Conservation (phyloP, 2,113 vertebrate species). For the Cyprinodon brontotheroides region DNA sequence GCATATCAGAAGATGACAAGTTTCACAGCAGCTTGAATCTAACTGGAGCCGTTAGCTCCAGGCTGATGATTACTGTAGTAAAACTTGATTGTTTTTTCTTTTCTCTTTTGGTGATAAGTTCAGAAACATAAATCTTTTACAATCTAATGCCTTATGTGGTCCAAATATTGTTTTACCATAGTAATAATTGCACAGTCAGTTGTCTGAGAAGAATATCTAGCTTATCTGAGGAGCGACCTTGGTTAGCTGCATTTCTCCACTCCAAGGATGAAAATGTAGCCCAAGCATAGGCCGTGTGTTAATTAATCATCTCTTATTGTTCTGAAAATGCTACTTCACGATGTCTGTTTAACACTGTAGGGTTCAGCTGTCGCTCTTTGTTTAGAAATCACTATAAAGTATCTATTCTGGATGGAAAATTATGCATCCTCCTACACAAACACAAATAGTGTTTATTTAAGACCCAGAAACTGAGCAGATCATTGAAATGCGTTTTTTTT, state of each 20-base stretch:
- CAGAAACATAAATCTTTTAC: constrained; percentile 33
- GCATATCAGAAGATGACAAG: constrained; percentile 9
- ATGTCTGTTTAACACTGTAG: constrained; percentile 61
- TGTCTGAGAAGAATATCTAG: constrained; percentile 43
- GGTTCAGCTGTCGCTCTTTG: constrained; percentile 24
- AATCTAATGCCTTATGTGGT: constrained; percentile 50
- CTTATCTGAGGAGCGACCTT: constrained; percentile 39
- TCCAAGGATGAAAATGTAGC: constrained; percentile 56
- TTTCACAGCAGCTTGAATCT: constrained; percentile 24
- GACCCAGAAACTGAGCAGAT: constrained; percentile 47
- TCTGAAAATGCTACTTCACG: constrained; percentile 67
- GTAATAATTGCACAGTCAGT: constrained; percentile 58
- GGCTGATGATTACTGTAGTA: constrained; percentile 5
- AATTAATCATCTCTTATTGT: constrained; percentile 52
- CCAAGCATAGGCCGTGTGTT: constrained; percentile 46
- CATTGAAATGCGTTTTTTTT: constrained; percentile 9
- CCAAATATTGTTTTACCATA: constrained; percentile 45
- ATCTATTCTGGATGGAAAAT: constrained; percentile 28
- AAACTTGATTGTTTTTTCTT: constrained; percentile 3
- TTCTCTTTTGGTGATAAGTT: neutral
- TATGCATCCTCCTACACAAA: constrained; percentile 45
- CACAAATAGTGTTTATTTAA: constrained; percentile 42
- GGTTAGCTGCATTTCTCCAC: constrained; percentile 51
- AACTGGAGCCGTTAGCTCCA: constrained; percentile 21
- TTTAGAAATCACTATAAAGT: constrained; percentile 60